Percentiles rank a stretch among this genome's conserved stretches.
Evolutionary conservation across 2,888 invertebrate species (phyloP).

Genomic region (Hypomecis atomaria): DNA sequence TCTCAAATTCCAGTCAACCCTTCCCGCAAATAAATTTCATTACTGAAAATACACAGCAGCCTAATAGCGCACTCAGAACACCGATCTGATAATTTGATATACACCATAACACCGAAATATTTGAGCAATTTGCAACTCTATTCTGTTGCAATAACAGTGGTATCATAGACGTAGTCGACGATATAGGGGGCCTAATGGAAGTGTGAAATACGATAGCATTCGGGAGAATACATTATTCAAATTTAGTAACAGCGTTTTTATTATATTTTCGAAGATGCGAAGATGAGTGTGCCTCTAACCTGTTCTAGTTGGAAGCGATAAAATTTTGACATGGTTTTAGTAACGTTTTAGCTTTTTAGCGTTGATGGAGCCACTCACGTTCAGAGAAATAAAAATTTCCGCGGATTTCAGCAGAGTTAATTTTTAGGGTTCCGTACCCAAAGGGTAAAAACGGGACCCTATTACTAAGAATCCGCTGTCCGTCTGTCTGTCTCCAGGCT

Average conservation of each 20-base stretch:
- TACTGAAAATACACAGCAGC: conserved; percentile 54
- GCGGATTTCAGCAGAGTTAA: no score
- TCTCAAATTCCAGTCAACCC: conserved; percentile 38
- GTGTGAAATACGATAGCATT: conserved; percentile 74
- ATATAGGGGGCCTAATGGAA: conserved; percentile 68
- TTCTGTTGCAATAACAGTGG: conserved; percentile 22
- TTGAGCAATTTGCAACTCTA: conserved; percentile 41
- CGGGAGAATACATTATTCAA: conserved; percentile 73
- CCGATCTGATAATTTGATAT: conserved; percentile 59
- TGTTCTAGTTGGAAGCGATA: conserved; percentile 10
- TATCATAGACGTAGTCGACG: conserved; percentile 44
- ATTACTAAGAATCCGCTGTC: no score
- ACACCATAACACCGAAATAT: conserved; percentile 40
- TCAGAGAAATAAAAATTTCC: no score
- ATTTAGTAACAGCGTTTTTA: conserved; percentile 67
- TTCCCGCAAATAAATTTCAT: conserved; percentile 58
- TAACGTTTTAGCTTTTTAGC: no score
- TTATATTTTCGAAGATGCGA: conserved; percentile 51
- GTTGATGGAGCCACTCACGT: no score
- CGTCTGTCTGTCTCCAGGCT: no score
- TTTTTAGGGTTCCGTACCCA: no score
- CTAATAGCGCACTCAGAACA: conserved; percentile 55
- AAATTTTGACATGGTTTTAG: neutral
- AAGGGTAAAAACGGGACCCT: no score
- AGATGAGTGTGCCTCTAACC: conserved; percentile 41